Conservation (phyloP, 2,113 vertebrate genomes). For the Phylloscopus trochilus region DNA sequence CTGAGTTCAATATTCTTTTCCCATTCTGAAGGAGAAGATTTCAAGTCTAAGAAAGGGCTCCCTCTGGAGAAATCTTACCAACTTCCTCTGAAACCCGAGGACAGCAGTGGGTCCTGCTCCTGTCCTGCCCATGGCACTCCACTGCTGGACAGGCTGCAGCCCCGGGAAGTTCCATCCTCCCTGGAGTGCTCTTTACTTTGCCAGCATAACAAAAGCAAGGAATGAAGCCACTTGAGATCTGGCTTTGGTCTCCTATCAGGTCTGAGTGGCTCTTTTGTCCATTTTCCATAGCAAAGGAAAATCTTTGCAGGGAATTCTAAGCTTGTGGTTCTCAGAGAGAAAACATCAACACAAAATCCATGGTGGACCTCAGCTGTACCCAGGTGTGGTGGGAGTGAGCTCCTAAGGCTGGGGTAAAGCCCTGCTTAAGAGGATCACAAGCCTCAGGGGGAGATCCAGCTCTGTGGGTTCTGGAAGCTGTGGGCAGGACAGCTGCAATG, state of each 20-base stretch:
- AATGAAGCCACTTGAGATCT: neutral
- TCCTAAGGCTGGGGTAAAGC: neutral
- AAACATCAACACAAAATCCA: neutral
- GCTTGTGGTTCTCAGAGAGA: neutral
- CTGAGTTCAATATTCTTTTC: neutral
- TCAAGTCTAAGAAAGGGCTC: constrained; percentile 12
- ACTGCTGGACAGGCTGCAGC: neutral
- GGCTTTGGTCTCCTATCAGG: neutral
- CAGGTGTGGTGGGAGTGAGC: neutral
- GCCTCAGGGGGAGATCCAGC: neutral
- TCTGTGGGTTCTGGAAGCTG: neutral
- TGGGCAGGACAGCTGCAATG: neutral
- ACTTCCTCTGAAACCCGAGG: neutral
- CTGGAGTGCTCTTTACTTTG: neutral
- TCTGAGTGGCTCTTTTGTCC: neutral
- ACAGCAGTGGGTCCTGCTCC: neutral
- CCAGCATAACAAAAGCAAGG: neutral
- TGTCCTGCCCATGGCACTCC: neutral
- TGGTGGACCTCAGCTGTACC: neutral
- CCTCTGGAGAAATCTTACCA: neutral
- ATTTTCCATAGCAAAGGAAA: neutral
- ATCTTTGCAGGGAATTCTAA: neutral
- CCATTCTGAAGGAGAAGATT: neutral
- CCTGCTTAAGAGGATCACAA: neutral
- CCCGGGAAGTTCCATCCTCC: neutral